A percentile compares a stretch with the other conserved stretches of the same genome.
Evolutionary conservation across 1,140 invertebrate genomes (phyloP).

Genomic region (Popillia japonica): DNA sequence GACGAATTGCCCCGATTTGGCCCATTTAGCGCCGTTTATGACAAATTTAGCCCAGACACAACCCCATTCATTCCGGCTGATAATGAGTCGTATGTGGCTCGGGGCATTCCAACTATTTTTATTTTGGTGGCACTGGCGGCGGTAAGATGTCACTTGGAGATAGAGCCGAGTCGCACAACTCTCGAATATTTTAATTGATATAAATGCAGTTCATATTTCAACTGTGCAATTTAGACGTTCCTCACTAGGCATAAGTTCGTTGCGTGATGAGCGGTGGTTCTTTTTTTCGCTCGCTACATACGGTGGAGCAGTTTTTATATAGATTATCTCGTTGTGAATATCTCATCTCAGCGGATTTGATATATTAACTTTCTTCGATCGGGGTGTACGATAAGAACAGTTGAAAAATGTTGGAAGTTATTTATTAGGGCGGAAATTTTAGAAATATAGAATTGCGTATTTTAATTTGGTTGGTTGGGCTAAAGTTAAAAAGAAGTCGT

Average conservation of each 20-base stretch:
- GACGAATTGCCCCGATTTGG: slow-evolving; percentile 34
- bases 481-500: no score
- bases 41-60: slow-evolving; percentile 40
- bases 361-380: neutral
- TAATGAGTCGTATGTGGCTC: slow-evolving; percentile 6
- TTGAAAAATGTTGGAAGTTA: neutral
- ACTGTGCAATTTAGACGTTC: neutral
- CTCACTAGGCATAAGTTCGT: neutral
- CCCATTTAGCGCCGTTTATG: slow-evolving; percentile 37
- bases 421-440: neutral
- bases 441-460: neutral
- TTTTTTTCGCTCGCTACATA: neutral
- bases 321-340: slow-evolving; percentile 10
- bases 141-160: slow-evolving; percentile 9
- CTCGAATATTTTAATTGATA: slow-evolving; percentile 19
- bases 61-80: slow-evolving; percentile 8
- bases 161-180: neutral
- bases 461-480: neutral
- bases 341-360: neutral
- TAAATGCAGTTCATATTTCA: slow-evolving; percentile 19
- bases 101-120: slow-evolving; percentile 9
- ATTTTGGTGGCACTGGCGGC: slow-evolving; percentile 8
- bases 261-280: neutral
- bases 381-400: neutral
- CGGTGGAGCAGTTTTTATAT: neutral